Conservation (phyloP, 2,888 invertebrate genomes). For the Euproctis similis region DNA sequence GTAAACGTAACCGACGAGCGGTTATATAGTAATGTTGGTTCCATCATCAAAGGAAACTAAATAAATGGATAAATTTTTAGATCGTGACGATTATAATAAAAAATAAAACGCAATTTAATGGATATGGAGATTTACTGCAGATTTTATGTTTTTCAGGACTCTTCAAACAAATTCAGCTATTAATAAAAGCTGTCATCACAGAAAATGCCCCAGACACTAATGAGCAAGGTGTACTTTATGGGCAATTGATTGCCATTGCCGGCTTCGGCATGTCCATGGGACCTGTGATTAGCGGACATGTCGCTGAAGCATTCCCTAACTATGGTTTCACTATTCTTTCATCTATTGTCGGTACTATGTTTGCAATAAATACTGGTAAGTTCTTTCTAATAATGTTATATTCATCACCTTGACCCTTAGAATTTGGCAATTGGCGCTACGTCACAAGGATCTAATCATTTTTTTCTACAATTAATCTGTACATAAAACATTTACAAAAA, state of each 20-base stretch:
- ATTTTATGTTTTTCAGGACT: conserved; percentile 60
- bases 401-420: too few relatives aligned
- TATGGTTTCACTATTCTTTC: conserved; percentile 72
- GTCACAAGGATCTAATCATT: too few relatives aligned
- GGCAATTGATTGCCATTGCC: conserved; percentile 75
- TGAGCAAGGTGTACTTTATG: conserved; percentile 69
- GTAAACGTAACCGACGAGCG: too few relatives aligned
- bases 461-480: too few relatives aligned
- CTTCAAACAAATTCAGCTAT: conserved; percentile 79
- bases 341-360: conserved; percentile 22
- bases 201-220: conserved; percentile 60
- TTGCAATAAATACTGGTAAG: conserved; percentile 33
- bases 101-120: too few relatives aligned
- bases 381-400: too few relatives aligned
- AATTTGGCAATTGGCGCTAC: too few relatives aligned
- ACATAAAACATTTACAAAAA: not conserved
- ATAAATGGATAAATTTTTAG: too few relatives aligned
- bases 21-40: too few relatives aligned
- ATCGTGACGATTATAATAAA: too few relatives aligned
- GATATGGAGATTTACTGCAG: too few relatives aligned
- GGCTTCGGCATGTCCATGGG: conserved; percentile 76
- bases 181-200: conserved; percentile 75
- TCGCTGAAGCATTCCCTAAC: conserved; percentile 54
- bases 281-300: conserved; percentile 77
- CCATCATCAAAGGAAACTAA: too few relatives aligned